phyloP scores from a whole-genome alignment of 2,888 invertebrate species.

The Cerastoderma edule region DNA sequence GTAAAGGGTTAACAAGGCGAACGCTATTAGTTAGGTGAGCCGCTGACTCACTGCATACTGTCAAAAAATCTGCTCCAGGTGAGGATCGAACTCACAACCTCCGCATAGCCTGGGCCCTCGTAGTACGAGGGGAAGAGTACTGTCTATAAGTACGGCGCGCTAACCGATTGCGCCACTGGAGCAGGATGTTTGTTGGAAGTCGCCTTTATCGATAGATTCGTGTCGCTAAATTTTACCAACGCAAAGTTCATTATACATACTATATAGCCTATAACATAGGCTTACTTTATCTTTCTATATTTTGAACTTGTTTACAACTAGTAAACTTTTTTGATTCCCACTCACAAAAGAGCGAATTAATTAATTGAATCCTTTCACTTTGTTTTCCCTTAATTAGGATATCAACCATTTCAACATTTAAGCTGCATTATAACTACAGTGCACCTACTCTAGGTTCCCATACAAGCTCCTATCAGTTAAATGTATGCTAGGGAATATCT shows the following conservation, averaged over 20 bases:
- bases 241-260: too few species aligned
- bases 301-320: neutral
- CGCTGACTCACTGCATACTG: too few species aligned
- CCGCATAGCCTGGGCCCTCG: neutral
- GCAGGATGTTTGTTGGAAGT: neutral
- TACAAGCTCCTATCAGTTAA: too few species aligned
- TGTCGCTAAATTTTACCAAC: too few species aligned
- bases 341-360: neutral
- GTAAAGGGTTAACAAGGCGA: neutral
- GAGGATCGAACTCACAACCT: neutral
- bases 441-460: too few species aligned
- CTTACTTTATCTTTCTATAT: neutral
- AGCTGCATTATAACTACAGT: too few species aligned
- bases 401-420: too few species aligned
- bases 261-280: neutral
- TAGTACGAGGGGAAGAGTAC: neutral
- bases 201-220: too few species aligned
- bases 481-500: too few species aligned
- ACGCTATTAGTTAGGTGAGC: too few species aligned
- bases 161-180: neutral
- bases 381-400: too few species aligned
- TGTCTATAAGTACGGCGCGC: neutral
- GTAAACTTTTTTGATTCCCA: neutral
- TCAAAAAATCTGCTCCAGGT: neutral
- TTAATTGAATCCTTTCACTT: neutral